Conservation (phyloP, 2,113 vertebrate genomes). For the Asarcornis scutulata region DNA sequence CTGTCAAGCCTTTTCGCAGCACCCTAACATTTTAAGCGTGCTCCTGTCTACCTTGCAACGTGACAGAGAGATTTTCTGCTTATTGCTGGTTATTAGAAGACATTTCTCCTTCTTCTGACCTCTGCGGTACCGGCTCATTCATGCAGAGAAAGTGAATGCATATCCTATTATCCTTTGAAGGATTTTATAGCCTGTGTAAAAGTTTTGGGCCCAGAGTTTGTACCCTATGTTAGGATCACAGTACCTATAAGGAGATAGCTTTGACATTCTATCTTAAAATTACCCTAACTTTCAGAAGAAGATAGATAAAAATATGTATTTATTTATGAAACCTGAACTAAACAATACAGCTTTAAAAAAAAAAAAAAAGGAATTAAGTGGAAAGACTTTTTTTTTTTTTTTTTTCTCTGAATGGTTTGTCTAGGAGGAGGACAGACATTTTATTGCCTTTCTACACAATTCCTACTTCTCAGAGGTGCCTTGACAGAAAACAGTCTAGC, state of each 20-base stretch:
- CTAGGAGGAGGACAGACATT: neutral
- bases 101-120: slow-evolving; percentile 62
- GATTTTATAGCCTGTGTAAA: slow-evolving; percentile 19
- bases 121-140: neutral
- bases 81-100: slow-evolving; percentile 6
- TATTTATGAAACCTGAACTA: neutral
- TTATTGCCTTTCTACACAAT: neutral
- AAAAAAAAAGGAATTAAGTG: neutral
- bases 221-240: slow-evolving; percentile 8
- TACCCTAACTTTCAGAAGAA: neutral
- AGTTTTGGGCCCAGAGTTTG: neutral
- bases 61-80: neutral
- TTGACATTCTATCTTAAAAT: slow-evolving; percentile 7
- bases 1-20: neutral
- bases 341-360: neutral
- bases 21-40: neutral
- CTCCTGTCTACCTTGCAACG: neutral
- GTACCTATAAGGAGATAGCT: neutral
- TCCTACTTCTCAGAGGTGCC: neutral
- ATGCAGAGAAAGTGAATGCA: slow-evolving; percentile 58
- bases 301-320: neutral
- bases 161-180: slow-evolving; percentile 36
- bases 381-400: neutral
- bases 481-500: neutral
- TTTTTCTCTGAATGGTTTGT: neutral